These are phyloP conservation scores for Fundulus diaphanus DNA, from an alignment of 2,797 vertebrate species.

Conservation along the genomic window DNA sequence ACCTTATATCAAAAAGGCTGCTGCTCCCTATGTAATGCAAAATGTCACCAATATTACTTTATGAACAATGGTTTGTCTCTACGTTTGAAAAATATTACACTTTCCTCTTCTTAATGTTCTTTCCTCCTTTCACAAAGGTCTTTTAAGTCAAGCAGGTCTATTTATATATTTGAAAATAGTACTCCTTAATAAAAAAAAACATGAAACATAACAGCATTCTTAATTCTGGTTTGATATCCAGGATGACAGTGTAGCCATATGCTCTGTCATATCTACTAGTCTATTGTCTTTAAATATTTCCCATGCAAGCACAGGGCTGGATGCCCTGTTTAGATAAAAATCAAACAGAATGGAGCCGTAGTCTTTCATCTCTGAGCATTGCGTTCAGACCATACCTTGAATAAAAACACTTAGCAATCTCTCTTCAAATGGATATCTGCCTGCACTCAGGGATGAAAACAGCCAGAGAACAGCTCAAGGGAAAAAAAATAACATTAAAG, in stretches of 20 bases:
- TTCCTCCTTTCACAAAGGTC: neutral
- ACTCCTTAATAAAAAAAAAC: neutral
- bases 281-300: conserved; percentile 7
- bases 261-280: neutral
- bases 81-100: neutral
- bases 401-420: neutral
- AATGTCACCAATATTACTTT: neutral
- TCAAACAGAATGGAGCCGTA: neutral
- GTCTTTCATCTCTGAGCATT: neutral
- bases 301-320: neutral
- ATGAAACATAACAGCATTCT: neutral
- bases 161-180: neutral
- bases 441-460: conserved; percentile 5
- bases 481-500: conserved; percentile 8
- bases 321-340: neutral
- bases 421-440: neutral
- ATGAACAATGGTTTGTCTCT: neutral
- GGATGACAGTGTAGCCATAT: neutral
- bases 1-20: neutral
- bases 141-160: neutral
- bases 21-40: neutral
- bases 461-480: neutral
- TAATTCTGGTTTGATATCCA: conserved; percentile 1
- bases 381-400: conserved; percentile 6
- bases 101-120: neutral